Evolutionary conservation across 2,888 invertebrate species (phyloP), one percentile per base, ranked within the genome.

Genomic region (Drosophila neonasuta): DNA sequence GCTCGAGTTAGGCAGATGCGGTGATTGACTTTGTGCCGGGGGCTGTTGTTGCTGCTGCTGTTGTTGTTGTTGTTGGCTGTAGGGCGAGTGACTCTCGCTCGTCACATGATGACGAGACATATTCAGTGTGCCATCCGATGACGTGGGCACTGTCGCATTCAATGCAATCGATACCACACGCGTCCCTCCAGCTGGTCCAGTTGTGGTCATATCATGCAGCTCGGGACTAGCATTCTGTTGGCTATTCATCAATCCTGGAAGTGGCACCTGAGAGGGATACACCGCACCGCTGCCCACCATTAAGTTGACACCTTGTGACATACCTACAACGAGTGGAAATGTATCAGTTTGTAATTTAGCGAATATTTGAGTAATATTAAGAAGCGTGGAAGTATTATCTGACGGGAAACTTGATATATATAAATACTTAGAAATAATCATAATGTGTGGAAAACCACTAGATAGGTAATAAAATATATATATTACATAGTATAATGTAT

Each of bases 1-100:
- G 66, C 90, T 91, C 69, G 92, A 90, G 77, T 91, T 92, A 64
- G 92, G 92, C 76, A 92, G 89, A 80, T 92, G 91, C 62, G 92
- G 91, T 68, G 93, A 91, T 68, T 91, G 90, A 69, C 90, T 90
- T 60, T 90, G 90, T 11, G 89, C 82, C 10, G 90, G 87, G 17
- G 89, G 77, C 69, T 80, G 84, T 24, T 86, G 80, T 13, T 72
- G 71, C 2, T 68, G 71, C 0, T 71, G 79, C 54, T 72, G 71
- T 0, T 71, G 71, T 0, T 71, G 71, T 3, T 71, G 71, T 11
- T 64, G 72, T 42, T 80, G 89, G 50, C 87, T 89, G 49, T 88
- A 90, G 1, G 89, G 79, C 20, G 90, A 88, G 64, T 89, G 89
- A 65, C 84, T 88, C 42, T 89, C 90, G 3, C 89, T 74, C 5